Percentiles rank a stretch among this genome's conserved stretches.
phyloP scores from a whole-genome alignment of 2,113 vertebrate genomes.

The Leucopsar rothschildi region DNA sequence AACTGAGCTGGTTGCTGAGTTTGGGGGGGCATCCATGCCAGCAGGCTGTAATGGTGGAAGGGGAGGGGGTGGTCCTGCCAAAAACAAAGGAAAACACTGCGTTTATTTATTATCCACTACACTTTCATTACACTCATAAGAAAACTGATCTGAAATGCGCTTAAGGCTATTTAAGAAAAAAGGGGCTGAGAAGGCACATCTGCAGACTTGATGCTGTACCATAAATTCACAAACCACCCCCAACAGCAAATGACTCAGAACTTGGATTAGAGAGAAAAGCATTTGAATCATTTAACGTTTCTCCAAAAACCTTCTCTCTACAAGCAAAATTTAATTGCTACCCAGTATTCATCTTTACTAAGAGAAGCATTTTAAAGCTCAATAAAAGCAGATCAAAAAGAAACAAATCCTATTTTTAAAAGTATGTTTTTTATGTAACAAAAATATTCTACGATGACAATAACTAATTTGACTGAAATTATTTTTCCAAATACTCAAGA shows the following conservation, averaged over 20 bases:
- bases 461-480: not conserved
- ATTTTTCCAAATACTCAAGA: not conserved
- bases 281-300: not conserved
- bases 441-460: not conserved
- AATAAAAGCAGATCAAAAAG: not conserved
- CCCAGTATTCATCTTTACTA: not conserved
- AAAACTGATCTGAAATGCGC: not conserved
- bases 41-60: conserved; percentile 91
- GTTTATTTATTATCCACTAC: not conserved
- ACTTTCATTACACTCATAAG: not conserved
- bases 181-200: not conserved
- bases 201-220: not conserved
- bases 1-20: conserved; percentile 92
- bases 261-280: not conserved
- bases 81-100: not conserved
- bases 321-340: not conserved
- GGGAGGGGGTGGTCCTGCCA: conserved; percentile 90
- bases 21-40: conserved; percentile 94
- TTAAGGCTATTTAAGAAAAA: not conserved
- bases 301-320: not conserved
- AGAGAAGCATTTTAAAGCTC: not conserved
- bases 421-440: not conserved
- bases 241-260: not conserved
- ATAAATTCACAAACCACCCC: not conserved
- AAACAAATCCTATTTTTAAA: not conserved